Percentiles rank a stretch among this genome's conserved stretches.
phyloP scores from a whole-genome alignment of 1,140 invertebrate species.

The Antheraea mylitta region DNA sequence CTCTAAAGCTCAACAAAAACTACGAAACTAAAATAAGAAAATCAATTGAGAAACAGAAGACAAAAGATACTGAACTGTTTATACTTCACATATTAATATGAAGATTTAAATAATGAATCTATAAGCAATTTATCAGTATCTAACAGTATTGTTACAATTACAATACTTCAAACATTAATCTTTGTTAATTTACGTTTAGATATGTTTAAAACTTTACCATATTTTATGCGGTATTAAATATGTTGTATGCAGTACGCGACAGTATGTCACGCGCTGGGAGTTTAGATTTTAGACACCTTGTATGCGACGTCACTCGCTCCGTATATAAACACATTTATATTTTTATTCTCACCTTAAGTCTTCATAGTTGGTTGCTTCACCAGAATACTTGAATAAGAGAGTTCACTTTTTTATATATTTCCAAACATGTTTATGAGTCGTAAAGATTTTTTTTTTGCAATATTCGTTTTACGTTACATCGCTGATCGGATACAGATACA shows the following conservation, averaged over 20 bases:
- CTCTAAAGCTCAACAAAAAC: no score
- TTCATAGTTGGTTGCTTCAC: slow-evolving; percentile 19
- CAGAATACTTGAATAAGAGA: slow-evolving; percentile 22
- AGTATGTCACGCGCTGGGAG: neutral
- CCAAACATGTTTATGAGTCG: slow-evolving; percentile 13
- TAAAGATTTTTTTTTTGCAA: slow-evolving; percentile 7
- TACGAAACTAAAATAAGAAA: no score
- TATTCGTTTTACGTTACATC: neutral
- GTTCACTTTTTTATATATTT: slow-evolving; percentile 13
- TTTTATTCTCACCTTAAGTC: slow-evolving; percentile 29
- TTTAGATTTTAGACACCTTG: neutral
- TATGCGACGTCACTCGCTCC: slow-evolving; percentile 9
- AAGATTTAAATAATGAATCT: no score
- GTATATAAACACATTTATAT: slow-evolving; percentile 16
- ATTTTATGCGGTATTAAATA: no score
- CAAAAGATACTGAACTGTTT: no score
- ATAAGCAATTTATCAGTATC: no score
- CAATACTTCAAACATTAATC: no score
- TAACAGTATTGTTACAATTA: no score
- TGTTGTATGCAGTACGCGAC: neutral
- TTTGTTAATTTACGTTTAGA: no score
- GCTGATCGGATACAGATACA: neutral
- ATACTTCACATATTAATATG: no score
- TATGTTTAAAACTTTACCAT: no score
- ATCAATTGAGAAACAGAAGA: no score